Evolutionary conservation across 2,113 vertebrate species (phyloP).

Genomic region (Gavialis gangeticus): DNA sequence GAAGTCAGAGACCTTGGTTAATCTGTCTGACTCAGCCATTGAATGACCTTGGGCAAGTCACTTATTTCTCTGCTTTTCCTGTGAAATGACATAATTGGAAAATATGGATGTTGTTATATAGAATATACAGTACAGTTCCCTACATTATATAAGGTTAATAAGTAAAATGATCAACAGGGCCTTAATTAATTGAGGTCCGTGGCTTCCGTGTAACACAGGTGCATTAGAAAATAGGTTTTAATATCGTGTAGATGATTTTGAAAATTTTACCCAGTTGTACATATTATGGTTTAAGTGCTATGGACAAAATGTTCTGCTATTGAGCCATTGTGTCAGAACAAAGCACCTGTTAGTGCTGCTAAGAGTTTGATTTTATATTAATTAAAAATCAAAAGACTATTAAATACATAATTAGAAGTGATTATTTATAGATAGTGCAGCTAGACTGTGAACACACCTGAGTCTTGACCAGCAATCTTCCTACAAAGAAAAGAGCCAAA

Average conservation of each 20-base stretch:
- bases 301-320: neutral
- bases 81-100: neutral
- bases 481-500: neutral
- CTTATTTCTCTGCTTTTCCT: neutral
- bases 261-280: neutral
- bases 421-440: neutral
- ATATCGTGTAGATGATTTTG: neutral
- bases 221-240: neutral
- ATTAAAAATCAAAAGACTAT: neutral
- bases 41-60: neutral
- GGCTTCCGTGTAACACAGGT: neutral
- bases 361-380: neutral
- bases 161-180: neutral
- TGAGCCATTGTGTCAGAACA: neutral
- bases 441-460: constrained; percentile 34
- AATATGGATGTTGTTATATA: neutral
- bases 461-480: neutral
- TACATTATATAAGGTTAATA: neutral
- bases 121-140: neutral
- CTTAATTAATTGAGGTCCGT: neutral
- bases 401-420: neutral
- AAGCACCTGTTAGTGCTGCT: neutral
- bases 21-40: neutral
- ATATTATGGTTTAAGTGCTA: neutral
- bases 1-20: neutral